These are phyloP conservation scores for Myotis lucifugus DNA, from an alignment of 2,113 vertebrate genomes.

Conservation along the genomic window DNA sequence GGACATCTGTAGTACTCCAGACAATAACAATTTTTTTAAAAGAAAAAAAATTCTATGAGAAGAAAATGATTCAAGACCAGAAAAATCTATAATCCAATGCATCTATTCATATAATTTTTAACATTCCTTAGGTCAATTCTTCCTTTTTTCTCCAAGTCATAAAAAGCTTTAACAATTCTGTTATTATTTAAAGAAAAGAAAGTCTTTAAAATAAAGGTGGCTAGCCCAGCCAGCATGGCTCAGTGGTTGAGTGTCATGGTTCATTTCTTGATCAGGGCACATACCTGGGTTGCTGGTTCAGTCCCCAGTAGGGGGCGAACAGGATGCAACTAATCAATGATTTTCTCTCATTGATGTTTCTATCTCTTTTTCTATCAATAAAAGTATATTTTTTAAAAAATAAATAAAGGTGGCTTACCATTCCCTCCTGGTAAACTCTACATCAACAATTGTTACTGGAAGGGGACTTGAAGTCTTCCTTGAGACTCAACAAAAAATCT, in stretches of 20 bases:
- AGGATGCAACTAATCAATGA: too few species aligned
- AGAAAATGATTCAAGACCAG: neutral
- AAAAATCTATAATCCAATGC: neutral
- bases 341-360: too few species aligned
- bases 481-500: neutral
- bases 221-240: too few species aligned
- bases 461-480: neutral
- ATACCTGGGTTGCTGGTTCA: too few species aligned
- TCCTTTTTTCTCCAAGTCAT: neutral
- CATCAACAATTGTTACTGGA: conserved; percentile 14
- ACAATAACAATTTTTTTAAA: too few species aligned
- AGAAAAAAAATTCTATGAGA: neutral
- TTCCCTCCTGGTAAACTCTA: neutral
- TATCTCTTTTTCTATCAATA: too few species aligned
- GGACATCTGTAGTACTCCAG: too few species aligned
- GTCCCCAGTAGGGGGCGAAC: too few species aligned
- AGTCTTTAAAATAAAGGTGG: neutral
- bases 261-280: too few species aligned
- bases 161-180: neutral
- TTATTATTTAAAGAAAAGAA: neutral
- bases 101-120: neutral
- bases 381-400: too few species aligned
- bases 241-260: too few species aligned
- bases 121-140: neutral
- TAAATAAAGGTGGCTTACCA: neutral